These are phyloP conservation scores for Hermodice carunculata DNA, from an alignment of 2,888 invertebrate species.

Conservation along the genomic window DNA sequence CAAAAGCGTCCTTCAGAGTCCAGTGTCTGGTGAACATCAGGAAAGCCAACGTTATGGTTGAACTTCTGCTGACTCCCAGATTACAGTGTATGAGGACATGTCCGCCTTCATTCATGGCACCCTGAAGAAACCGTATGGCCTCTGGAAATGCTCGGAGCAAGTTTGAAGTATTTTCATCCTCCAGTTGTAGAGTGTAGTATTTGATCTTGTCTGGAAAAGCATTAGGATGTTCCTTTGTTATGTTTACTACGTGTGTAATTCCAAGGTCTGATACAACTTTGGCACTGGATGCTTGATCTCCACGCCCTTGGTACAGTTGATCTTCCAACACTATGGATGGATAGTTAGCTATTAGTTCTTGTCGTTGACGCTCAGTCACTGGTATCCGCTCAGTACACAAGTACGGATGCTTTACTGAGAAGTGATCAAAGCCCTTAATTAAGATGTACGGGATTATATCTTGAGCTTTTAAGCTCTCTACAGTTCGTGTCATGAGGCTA, in stretches of 20 bases:
- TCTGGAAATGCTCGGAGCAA: slow-evolving; percentile 21
- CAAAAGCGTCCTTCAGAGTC: slow-evolving; percentile 47
- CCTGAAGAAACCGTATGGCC: slow-evolving; percentile 32
- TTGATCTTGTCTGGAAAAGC: slow-evolving; percentile 18
- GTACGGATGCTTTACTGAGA: slow-evolving; percentile 45
- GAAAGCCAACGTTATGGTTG: slow-evolving; percentile 50
- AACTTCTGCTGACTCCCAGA: slow-evolving; percentile 52
- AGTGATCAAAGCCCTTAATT: slow-evolving; percentile 46
- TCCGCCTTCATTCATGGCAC: slow-evolving; percentile 38
- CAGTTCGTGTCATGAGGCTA: slow-evolving; percentile 27
- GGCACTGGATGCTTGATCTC: slow-evolving; percentile 57
- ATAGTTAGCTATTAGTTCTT: slow-evolving; percentile 47
- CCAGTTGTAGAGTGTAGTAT: slow-evolving; percentile 19
- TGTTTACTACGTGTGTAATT: slow-evolving; percentile 57
- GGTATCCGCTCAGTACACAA: slow-evolving; percentile 39
- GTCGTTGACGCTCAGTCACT: slow-evolving; percentile 22
- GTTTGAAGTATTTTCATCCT: slow-evolving; percentile 25
- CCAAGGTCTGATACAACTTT: slow-evolving; percentile 47
- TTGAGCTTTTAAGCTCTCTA: slow-evolving; percentile 3
- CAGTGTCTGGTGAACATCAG: slow-evolving; percentile 46
- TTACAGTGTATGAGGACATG: slow-evolving; percentile 59
- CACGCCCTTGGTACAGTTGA: slow-evolving; percentile 56
- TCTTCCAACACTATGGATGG: slow-evolving; percentile 58
- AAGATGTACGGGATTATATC: slow-evolving; percentile 45
- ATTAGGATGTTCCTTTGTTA: slow-evolving; percentile 40